Conservation (phyloP, 2,113 vertebrate genomes). For the Oncorhynchus nerka region DNA sequence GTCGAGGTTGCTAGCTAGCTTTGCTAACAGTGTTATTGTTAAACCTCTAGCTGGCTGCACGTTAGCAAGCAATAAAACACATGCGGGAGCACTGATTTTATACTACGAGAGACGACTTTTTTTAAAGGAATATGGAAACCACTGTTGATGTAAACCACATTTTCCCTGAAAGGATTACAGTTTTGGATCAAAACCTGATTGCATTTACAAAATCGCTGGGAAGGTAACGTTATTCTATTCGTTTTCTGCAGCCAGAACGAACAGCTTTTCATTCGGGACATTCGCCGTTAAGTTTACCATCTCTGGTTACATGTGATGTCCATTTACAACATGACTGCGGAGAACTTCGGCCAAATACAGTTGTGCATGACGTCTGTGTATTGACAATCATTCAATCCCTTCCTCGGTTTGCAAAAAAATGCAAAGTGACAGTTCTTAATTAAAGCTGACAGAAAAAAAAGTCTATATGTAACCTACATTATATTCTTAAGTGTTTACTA, state of each 20-base stretch:
- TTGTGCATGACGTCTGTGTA: too few relatives aligned
- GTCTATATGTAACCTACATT: too few relatives aligned
- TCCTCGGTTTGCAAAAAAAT: too few relatives aligned
- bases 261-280: neutral
- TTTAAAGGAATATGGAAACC: constrained; percentile 63
- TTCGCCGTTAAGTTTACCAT: too few relatives aligned
- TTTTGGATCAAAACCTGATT: constrained; percentile 70
- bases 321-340: too few relatives aligned
- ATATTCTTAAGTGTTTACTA: too few relatives aligned
- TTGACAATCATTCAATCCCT: too few relatives aligned
- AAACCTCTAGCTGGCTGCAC: neutral
- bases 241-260: neutral
- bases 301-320: too few relatives aligned
- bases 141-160: constrained; percentile 69
- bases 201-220: constrained; percentile 51
- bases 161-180: constrained; percentile 68
- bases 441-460: too few relatives aligned
- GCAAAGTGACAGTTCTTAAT: too few relatives aligned
- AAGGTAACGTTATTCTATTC: constrained; percentile 50
- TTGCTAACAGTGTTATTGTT: neutral
- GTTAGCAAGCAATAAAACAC: neutral
- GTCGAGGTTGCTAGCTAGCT: neutral
- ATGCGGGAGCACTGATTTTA: neutral
- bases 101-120: neutral
- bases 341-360: too few relatives aligned